Evolutionary conservation across 1,140 invertebrate species (phyloP).

Genomic region (Pseudoatta argentina): DNA sequence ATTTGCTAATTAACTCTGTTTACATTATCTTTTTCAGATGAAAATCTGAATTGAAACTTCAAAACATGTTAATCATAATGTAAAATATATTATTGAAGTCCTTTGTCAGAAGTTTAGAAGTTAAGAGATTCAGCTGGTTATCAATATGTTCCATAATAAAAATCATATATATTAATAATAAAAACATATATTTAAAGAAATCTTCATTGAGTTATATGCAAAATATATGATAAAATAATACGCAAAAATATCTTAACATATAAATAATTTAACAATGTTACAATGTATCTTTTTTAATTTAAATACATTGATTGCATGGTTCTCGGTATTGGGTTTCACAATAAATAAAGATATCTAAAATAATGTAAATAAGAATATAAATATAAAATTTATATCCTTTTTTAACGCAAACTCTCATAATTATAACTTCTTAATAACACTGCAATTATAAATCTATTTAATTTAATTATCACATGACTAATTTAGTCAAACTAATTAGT

Average conservation of each 20-base stretch:
- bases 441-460: not conserved
- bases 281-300: conserved; percentile 7
- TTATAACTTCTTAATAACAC: not conserved
- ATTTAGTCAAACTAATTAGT: not conserved
- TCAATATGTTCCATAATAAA: not conserved
- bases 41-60: conserved; percentile 1
- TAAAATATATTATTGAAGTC: not conserved
- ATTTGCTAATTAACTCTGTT: conserved; percentile 25
- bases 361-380: not conserved
- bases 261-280: conserved; percentile 17
- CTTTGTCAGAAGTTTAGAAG: conserved; percentile 30
- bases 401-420: not conserved
- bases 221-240: not conserved
- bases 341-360: not conserved
- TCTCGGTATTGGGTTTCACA: not conserved
- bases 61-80: conserved; percentile 16
- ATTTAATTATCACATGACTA: not conserved
- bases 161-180: conserved; percentile 6
- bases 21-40: conserved; percentile 17
- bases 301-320: not conserved
- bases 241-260: conserved; percentile 7
- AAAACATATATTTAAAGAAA: conserved; percentile 13
- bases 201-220: not conserved
- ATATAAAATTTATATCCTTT: not conserved
- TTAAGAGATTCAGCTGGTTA: not conserved